Base-by-base conservation (phyloP, 2,888 invertebrate genomes). In the Seira ritae region DNA sequence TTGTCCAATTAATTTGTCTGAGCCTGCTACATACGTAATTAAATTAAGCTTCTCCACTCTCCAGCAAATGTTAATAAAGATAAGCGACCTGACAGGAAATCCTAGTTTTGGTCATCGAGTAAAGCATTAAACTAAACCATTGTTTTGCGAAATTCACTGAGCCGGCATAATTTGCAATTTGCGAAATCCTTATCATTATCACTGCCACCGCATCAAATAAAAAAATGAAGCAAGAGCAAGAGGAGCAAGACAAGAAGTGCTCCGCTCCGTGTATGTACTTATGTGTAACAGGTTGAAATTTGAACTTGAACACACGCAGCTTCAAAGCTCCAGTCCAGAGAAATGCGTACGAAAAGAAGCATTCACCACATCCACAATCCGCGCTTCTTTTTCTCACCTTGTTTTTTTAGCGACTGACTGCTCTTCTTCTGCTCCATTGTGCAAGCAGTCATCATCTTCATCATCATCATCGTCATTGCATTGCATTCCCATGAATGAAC, bases 401-500 rank as follows among this genome's bases (percentile, higher is more conserved):
- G 55, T 55, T 55, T 55, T 55, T 17, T n/a, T 17, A 55, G 55
- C 55, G 55, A 55, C 3, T 55, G 55, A 8, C 42, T 42, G 42
- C n/a, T n/a, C 42, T 42, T 42, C 42, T 42, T 6, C 12, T 42
- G 6, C 15, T 55, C 55, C 55, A 55, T 55, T 17, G 55, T 55
- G 6, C 55, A 55, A 55, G 17, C 50, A 22, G 70, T 50, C 70
- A 68, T 42, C 42, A 37, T 46, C 20, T 1, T 20, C 22, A 72
- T 24, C 60, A 72, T 72, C 24, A 31, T 50, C 70, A 60, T 72
- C 70, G n/a, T 69, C 42, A 1, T 2, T 66, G n/a, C 62, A 37
- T 42, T 77, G 69, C 70, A 71, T 78, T 68, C 79, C 79, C 42
- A 19, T 75, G 75, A 73, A 72, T 66, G 37, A 67, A 66, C 55